Base-by-base conservation (phyloP, 1,140 invertebrate species). In the Cyclargus thomasi region DNA sequence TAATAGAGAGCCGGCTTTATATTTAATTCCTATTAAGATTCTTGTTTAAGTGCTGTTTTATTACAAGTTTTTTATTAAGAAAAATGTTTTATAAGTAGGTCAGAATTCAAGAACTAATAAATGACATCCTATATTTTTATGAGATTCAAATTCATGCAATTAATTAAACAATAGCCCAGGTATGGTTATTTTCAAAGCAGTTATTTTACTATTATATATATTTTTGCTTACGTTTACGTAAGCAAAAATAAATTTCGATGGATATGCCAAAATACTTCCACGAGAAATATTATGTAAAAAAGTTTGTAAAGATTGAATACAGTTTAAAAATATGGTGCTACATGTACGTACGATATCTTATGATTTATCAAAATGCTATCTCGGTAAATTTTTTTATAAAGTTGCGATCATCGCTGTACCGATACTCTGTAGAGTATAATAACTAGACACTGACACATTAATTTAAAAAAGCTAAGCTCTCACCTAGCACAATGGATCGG, bases 1-100 rank as follows among this genome's bases (percentile, higher is more conserved):
- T 59, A 59, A 59, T 59, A 59, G 55, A 57, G 55, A 57, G 55
- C 55, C 55, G 18, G 55, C 55, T 57, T 20, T 57, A 59, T 59
- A 21, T 59, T 59, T 59, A 18, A 59, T 59, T 59, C 17, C 55
- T 59, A 20, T 47, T 8, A 47, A 47, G 39, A 47, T 59, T 20
- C 18, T 11, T 17, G 18, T 59, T 59, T 21, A 59, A 59, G 20
- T 22, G 5, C 7, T 59, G 8, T 59, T 59, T 20, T 59, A 59
- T 7, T 59, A 18, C 21, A 3, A 59, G 39, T 47, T 47, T 39
- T 16, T 14, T 47, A 47, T 16, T 35, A 35, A 35, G 39, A 1
- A 47, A 47, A 1, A 47, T 11, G 39, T 11, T 47, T 47, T 0
- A 47, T 47, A 14, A 39, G 1, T 47, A 47, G 1, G 10, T 35